Percentiles rank a stretch among this genome's conserved stretches.
These are phyloP conservation scores for Lycodopsis pacificus DNA, from an alignment of 2,797 vertebrate species.

Conservation along the genomic window DNA sequence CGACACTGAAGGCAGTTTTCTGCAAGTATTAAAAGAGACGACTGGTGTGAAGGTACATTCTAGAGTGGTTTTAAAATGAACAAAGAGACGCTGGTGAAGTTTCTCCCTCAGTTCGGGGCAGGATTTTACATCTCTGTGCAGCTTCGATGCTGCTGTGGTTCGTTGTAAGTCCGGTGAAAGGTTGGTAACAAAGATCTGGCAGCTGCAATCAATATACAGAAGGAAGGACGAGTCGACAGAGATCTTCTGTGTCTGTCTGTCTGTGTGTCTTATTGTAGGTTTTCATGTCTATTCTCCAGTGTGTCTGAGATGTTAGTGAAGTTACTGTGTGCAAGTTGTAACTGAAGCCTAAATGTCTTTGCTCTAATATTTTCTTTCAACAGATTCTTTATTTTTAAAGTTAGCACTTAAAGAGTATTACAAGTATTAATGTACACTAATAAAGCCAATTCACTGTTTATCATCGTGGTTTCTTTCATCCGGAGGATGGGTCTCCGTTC, in stretches of 20 bases:
- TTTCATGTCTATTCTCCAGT: not conserved
- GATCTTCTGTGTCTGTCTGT: not conserved
- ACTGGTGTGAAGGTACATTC: not conserved
- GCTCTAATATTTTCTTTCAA: conserved; percentile 41
- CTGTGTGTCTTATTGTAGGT: not conserved
- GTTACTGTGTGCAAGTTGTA: conserved; percentile 22
- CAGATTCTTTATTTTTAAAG: conserved; percentile 49
- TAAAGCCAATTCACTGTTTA: conserved; percentile 60
- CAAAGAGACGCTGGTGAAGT: not conserved
- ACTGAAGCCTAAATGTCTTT: conserved; percentile 23
- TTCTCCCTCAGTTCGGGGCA: conserved; percentile 17
- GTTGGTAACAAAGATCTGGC: conserved; percentile 16
- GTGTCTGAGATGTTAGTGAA: conserved; percentile 7
- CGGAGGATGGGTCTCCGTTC: not conserved
- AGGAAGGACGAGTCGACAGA: conserved; percentile 34
- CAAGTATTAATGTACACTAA: conserved; percentile 50
- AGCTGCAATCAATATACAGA: conserved; percentile 15
- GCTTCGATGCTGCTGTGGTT: conserved; percentile 21
- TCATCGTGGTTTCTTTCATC: not conserved
- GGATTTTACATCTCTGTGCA: conserved; percentile 32
- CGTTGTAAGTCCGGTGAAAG: not conserved
- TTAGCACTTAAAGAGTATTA: conserved; percentile 52
- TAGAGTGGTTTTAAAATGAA: not conserved
- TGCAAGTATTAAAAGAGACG: not conserved
- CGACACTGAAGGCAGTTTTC: conserved; percentile 24